Evolutionary conservation across 1,140 invertebrate species (phyloP), one percentile per base, ranked within the genome.

Genomic region (Euura lappo): DNA sequence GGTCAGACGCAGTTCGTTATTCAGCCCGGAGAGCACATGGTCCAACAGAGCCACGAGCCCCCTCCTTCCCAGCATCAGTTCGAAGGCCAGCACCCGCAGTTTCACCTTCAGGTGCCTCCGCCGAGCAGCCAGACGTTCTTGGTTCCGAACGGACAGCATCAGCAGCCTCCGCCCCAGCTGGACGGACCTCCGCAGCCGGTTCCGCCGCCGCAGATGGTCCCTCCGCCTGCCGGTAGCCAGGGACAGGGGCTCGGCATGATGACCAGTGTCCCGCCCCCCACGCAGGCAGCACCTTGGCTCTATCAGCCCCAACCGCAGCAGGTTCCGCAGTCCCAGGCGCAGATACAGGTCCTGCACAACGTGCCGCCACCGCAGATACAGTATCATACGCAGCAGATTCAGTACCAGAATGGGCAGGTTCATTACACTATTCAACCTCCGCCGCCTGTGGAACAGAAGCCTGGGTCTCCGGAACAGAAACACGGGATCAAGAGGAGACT

Each of bases 381-480:
- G 43, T 87, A 86, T 77, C 84, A 87, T 76, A 75, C 83, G 44
- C 85, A 84, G 51, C 86, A 87, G 71, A 80, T 87, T 67, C 86
- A 87, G 46, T 87, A 86, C 81, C 86, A 87, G 44, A 88, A 88
- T 75, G 86, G 85, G 43, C 86, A 87, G 76, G 76, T 88, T 46
- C 86, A 87, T 75, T 88, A 85, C 68, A 74, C 84, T 3, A 77
- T 86, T 71, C 85, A 87, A 75, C 83, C 85, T 28, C 83, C 85
- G 6, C 80, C 79, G 28, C 77, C 77, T 44, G 85, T 84, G 11
- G 85, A 87, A 10, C 84, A 84, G 68, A 84, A 81, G 68, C 78
- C 81, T 2, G 84, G 86, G 47, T 79, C 84, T 2, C 78, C 82
- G 5, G 85, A 88, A 60, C 84, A 83, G 44, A 87, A 87, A 71